A percentile compares a stretch with the other conserved stretches of the same genome.
Conservation (phyloP, 2,888 invertebrate species). For the Hydriomena furcata region DNA sequence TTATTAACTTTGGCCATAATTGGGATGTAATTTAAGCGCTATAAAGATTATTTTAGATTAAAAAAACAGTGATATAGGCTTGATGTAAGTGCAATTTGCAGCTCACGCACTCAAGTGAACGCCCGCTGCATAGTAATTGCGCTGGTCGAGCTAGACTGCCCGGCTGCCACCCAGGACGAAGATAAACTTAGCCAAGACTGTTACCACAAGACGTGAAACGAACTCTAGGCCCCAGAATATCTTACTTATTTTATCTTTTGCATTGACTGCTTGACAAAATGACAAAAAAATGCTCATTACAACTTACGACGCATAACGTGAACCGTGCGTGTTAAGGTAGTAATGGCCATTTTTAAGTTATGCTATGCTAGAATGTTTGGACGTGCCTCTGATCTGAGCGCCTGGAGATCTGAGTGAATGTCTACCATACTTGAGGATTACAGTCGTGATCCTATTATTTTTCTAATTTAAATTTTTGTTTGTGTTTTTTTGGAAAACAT, state of each 20-base stretch:
- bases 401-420: no score
- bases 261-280: neutral
- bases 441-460: no score
- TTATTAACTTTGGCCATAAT: neutral
- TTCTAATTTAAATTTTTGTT: no score
- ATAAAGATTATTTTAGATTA: neutral
- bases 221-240: neutral
- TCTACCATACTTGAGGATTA: no score
- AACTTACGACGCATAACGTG: no score
- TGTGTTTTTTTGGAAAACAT: no score
- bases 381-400: no score
- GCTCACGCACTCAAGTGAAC: slow-evolving; percentile 43
- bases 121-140: slow-evolving; percentile 49
- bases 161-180: slow-evolving; percentile 62
- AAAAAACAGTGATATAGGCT: slow-evolving; percentile 1
- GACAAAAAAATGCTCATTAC: no score
- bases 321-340: no score
- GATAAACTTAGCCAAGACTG: slow-evolving; percentile 21
- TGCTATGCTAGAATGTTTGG: no score
- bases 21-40: no score
- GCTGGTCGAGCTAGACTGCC: slow-evolving; percentile 56
- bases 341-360: no score
- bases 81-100: slow-evolving; percentile 36
- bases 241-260: neutral
- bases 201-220: slow-evolving; percentile 1